These are phyloP conservation scores for Paratilapia polleni DNA, from an alignment of 2,113 vertebrate genomes.

Conservation along the genomic window DNA sequence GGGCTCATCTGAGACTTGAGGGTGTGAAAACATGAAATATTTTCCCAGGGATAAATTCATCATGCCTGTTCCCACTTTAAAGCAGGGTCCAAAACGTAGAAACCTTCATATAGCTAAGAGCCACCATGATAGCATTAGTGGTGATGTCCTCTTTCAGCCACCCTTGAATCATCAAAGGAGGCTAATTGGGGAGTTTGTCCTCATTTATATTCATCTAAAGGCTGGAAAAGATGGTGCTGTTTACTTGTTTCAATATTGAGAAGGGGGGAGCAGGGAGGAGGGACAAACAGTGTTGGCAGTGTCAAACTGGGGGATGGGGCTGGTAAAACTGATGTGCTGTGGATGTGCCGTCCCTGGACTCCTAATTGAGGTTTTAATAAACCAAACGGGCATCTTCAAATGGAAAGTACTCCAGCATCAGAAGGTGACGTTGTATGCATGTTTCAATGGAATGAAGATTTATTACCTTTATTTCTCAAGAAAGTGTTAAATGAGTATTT, in stretches of 20 bases:
- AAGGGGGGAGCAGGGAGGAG: constrained; percentile 4
- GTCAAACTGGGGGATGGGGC: constrained; percentile 57
- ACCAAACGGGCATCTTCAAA: constrained; percentile 20
- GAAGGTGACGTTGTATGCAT: background rate
- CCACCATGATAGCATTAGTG: constrained; percentile 1
- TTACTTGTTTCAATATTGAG: constrained; percentile 68
- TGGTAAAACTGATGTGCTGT: constrained; percentile 48
- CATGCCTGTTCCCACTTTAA: constrained; percentile 3
- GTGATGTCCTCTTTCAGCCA: constrained; percentile 32
- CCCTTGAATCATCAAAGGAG: constrained; percentile 44
- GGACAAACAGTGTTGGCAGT: constrained; percentile 50
- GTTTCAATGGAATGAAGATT: constrained; percentile 51
- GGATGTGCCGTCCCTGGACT: constrained; percentile 35
- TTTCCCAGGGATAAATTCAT: constrained; percentile 51
- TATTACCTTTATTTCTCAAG: constrained; percentile 59
- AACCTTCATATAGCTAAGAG: background rate
- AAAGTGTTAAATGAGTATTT: constrained; percentile 61
- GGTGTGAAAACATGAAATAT: constrained; percentile 64
- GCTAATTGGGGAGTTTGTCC: constrained; percentile 61
- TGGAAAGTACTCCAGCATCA: background rate
- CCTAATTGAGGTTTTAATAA: constrained; percentile 60
- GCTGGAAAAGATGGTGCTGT: constrained; percentile 56
- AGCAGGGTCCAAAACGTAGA: background rate
- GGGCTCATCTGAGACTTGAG: constrained; percentile 64
- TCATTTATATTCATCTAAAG: constrained; percentile 76